Conservation (phyloP, 2,113 vertebrate species). For the Ophthalmolycus amberensis region DNA sequence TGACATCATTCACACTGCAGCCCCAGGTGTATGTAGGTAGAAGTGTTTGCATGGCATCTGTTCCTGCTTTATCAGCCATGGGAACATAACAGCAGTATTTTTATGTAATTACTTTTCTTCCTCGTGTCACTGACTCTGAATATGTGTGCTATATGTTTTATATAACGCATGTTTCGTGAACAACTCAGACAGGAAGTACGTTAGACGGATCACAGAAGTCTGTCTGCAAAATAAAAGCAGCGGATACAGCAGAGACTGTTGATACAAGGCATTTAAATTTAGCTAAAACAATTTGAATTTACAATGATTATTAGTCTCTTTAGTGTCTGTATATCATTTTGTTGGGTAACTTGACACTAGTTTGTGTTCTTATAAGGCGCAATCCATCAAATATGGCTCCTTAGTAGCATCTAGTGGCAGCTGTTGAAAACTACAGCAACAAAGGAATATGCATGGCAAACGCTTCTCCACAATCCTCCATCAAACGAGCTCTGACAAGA, state of each 20-base stretch:
- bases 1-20: slow-evolving; percentile 17
- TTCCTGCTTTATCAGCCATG: neutral
- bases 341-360: neutral
- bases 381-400: neutral
- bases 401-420: slow-evolving; percentile 21
- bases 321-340: neutral
- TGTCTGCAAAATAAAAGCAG: slow-evolving; percentile 13
- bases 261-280: neutral
- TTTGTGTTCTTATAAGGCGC: neutral
- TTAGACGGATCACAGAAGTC: neutral
- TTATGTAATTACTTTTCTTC: neutral
- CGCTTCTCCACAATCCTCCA: neutral
- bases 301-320: neutral
- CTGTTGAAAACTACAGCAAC: slow-evolving; percentile 1
- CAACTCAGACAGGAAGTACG: neutral
- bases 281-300: neutral
- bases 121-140: neutral
- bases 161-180: neutral
- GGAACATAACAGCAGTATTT: neutral
- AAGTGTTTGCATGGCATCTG: neutral
- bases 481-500: neutral
- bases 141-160: neutral
- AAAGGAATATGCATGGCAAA: neutral
- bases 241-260: neutral
- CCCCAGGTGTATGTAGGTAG: neutral